Evolutionary conservation across 1,140 invertebrate species (phyloP).

Genomic region (Saccostrea cuccullata): DNA sequence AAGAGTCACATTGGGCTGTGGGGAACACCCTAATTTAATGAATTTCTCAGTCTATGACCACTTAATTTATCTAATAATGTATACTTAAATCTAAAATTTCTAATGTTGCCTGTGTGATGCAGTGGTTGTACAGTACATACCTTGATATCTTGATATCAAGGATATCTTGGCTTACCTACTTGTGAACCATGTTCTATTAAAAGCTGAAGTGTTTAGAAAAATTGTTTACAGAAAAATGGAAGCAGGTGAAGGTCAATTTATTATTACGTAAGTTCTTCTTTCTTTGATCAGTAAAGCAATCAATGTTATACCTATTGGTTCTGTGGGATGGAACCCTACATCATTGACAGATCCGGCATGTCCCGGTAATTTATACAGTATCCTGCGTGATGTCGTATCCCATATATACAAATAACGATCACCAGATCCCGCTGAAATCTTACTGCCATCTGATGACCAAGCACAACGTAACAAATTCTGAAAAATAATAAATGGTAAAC

Average conservation of each 20-base stretch:
- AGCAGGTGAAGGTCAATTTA: neutral
- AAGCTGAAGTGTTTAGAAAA: neutral
- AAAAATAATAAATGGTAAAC: slow-evolving; percentile 28
- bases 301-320: slow-evolving; percentile 88
- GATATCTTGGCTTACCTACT: neutral
- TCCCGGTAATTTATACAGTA: slow-evolving; percentile 98
- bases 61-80: too few species aligned
- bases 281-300: neutral
- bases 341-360: slow-evolving; percentile 99
- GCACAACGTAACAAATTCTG: slow-evolving; percentile 90
- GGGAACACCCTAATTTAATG: too few species aligned
- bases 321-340: slow-evolving; percentile 96
- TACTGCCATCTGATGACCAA: slow-evolving; percentile 92
- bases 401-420: slow-evolving; percentile 98
- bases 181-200: neutral
- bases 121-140: too few species aligned
- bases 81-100: too few species aligned
- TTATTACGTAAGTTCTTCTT: neutral
- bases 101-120: too few species aligned
- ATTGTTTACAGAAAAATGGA: neutral
- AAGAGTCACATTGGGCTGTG: too few species aligned
- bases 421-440: slow-evolving; percentile 92
- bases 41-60: too few species aligned
- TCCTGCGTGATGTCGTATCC: slow-evolving; percentile 92
- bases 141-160: too few species aligned